Percentiles rank a stretch among this genome's conserved stretches.
phyloP scores from a whole-genome alignment of 2,888 invertebrate species.

The Thelaira solivaga region DNA sequence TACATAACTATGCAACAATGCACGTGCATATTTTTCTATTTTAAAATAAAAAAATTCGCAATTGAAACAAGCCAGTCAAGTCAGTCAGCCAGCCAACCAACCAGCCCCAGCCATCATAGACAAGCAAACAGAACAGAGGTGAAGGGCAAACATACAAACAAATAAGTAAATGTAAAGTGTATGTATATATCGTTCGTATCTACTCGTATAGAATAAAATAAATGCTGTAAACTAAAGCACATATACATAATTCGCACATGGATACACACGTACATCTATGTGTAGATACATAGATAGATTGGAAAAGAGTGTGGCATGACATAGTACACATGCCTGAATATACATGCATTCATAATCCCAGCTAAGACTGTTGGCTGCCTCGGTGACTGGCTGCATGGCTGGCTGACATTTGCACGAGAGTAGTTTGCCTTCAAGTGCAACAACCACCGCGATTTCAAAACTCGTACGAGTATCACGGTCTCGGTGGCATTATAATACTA shows the following conservation, averaged over 20 bases:
- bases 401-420: slow-evolving; percentile 62
- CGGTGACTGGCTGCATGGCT: slow-evolving; percentile 35
- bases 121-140: slow-evolving; percentile 48
- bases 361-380: slow-evolving; percentile 39
- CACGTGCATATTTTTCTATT: slow-evolving; percentile 53
- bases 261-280: too few relatives aligned
- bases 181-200: too few relatives aligned
- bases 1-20: slow-evolving; percentile 61
- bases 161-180: background rate
- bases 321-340: background rate
- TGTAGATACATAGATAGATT: too few relatives aligned
- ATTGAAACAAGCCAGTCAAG: too few relatives aligned
- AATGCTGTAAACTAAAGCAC: slow-evolving; percentile 27
- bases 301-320: too few relatives aligned
- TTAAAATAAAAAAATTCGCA: slow-evolving; percentile 34
- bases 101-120: slow-evolving; percentile 35
- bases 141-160: slow-evolving; percentile 55
- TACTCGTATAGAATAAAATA: too few relatives aligned
- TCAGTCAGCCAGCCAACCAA: too few relatives aligned
- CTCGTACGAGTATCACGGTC: background rate
- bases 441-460: slow-evolving; percentile 53
- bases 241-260: too few relatives aligned
- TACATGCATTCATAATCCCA: slow-evolving; percentile 48
- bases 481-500: slow-evolving; percentile 8
- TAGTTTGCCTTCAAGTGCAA: slow-evolving; percentile 63